phyloP scores from a whole-genome alignment of 2,797 vertebrate genomes.

The Rhodeus uyekii region DNA sequence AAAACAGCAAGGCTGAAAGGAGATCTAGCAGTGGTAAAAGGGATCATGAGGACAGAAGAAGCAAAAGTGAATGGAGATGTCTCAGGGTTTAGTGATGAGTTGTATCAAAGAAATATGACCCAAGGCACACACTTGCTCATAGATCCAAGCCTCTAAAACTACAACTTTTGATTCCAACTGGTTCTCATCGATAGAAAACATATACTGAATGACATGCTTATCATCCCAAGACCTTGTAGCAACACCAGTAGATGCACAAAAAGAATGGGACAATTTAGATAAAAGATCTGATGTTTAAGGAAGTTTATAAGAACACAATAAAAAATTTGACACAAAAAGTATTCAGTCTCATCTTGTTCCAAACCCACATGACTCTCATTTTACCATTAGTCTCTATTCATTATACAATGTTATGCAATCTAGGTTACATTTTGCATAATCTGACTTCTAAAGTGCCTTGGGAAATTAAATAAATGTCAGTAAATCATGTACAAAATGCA shows the following conservation, averaged over 20 bases:
- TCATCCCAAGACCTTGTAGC: background rate
- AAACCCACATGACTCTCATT: background rate
- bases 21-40: background rate
- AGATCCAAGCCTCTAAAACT: background rate
- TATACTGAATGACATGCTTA: background rate
- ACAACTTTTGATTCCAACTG: background rate
- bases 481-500: background rate
- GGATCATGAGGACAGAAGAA: constrained; percentile 13
- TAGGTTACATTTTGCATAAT: background rate
- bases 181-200: background rate
- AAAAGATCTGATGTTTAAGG: background rate
- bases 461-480: too few relatives aligned
- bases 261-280: background rate
- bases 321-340: background rate
- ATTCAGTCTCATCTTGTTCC: background rate
- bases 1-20: constrained; percentile 11
- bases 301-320: background rate
- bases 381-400: background rate
- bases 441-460: background rate
- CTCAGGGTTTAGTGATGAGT: constrained; percentile 13
- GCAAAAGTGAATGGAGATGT: background rate
- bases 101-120: constrained; percentile 23
- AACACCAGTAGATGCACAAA: background rate
- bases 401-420: background rate
- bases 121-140: background rate